Evolutionary conservation across 1,140 invertebrate genomes (phyloP), one percentile per base, ranked within the genome.

Genomic region (Sesamia nonagrioides): DNA sequence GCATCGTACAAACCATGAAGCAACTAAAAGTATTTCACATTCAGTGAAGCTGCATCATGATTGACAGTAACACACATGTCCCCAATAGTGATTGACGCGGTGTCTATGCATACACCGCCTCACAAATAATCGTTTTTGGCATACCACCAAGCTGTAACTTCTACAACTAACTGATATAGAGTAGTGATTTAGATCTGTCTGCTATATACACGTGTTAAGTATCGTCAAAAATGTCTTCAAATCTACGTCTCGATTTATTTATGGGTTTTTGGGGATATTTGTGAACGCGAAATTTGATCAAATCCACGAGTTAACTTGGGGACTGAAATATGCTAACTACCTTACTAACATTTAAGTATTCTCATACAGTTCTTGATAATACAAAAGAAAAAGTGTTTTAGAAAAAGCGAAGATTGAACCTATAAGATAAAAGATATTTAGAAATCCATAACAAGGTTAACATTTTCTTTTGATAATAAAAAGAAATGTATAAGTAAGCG

Each of bases 121-220:
- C 72, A 73, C 60, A 88, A 89, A 89, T 89, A 88, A 89, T 82
- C 81, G 69, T 63, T 84, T 72, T 88, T 89, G 86, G 86, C 86
- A 58, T 61, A 13, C 56, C 48, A 88, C 86, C 86, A 89, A 86
- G 13, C 81, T 72, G 79, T 84, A 78, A 82, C 77, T 80, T n/a
- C 54, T 58, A 61, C 63, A 13, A 56, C 58, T 75, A 50, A 40
- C 50, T 73, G 50, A 11, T 75, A 35, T 37, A 60, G 8, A 40
- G 6, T 69, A n/a, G 66, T 7, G 11, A 66, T 50, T 50, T 33
- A 71, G 42, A 11, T 52, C 33, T n/a, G 21, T 45, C 42, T 50
- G 40, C 13, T 69, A 8, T 69, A 8, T 18, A 33, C 33, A 50
- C 61, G n/a, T n/a, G 13, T 56, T 21, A 8, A n/a, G 11, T 56